Base-by-base conservation (phyloP, 2,888 invertebrate species). In the Candidula unifasciata region DNA sequence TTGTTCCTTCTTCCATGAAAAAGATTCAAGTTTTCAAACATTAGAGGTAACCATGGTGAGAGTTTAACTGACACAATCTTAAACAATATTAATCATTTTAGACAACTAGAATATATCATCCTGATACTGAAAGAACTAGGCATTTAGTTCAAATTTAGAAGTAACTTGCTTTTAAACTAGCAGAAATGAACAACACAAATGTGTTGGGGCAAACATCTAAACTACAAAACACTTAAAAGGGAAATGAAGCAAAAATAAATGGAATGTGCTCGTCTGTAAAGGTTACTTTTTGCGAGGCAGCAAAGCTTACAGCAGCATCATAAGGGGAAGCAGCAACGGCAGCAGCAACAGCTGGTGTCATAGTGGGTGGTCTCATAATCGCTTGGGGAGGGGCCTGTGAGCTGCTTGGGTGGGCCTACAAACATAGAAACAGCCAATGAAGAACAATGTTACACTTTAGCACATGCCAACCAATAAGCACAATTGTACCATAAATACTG, bases 291-390 rank as follows among this genome's bases (percentile, higher is more conserved):
- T 54, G 74, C 27, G 74, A 54, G 33, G 83, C 77, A 30, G 78
- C 78, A 37, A 83, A 83, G 83, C 83, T 83, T 83, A 83, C 83
- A 83, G 79, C 83, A 83, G 79, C 83, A 79, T 79, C 79, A 73
- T 79, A 79, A 78, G 79, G 57, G 52, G 78, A 71, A 44, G 44
- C 44, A 44, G 44, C 44, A 35, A 64, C 60, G 57, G 69, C 80
- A 80, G 80, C 74, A 76, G 82, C 82, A 57, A 78, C 76, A 37
- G 79, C 79, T 73, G 68, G 83, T 79, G 77, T 79, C 73, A 83
- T 6, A 54, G 83, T 71, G 64, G 79, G 78, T 60, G 83, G 83
- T 83, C 83, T 83, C 83, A 83, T 69, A 54, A 80, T 69, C n/a
- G 83, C 79, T 35, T 79, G 78, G 79, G 83, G 83, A 68, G 77